phyloP scores from a whole-genome alignment of 2,888 invertebrate species.

The Steinernema hermaphroditum region DNA sequence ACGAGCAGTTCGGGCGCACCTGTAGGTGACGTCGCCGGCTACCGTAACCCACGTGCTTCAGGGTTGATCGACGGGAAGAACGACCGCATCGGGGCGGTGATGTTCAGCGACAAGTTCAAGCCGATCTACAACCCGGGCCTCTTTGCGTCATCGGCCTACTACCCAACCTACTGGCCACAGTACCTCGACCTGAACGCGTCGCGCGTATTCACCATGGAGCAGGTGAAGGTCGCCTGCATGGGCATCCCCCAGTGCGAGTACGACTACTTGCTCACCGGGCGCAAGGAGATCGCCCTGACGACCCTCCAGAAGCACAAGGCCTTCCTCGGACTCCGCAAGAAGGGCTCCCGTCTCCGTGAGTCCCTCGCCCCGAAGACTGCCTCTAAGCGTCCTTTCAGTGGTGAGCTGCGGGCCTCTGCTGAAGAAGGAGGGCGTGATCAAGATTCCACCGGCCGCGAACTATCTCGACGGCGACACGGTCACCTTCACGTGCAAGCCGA shows the following conservation, averaged over 20 bases:
- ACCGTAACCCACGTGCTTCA: too few species aligned
- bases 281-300: constrained; percentile 36
- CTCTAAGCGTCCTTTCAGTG: background rate
- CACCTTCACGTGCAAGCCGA: constrained; percentile 55
- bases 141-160: constrained; percentile 50
- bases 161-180: constrained; percentile 51
- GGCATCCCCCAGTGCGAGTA: constrained; percentile 47
- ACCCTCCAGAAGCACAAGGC: constrained; percentile 31
- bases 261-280: constrained; percentile 50
- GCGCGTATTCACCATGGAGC: constrained; percentile 52
- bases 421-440: constrained; percentile 51
- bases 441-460: constrained; percentile 56
- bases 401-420: constrained; percentile 54
- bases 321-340: constrained; percentile 21
- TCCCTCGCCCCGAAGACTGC: too few species aligned
- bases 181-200: constrained; percentile 52
- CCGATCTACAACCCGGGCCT: constrained; percentile 61
- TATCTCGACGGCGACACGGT: constrained; percentile 56
- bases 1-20: constrained; percentile 54
- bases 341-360: constrained; percentile 24
- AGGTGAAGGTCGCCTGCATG: constrained; percentile 45
- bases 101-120: constrained; percentile 57
- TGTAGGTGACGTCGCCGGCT: too few species aligned
- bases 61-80: constrained; percentile 53
- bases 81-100: constrained; percentile 48